Percentiles rank a stretch among this genome's conserved stretches.
Evolutionary conservation across 2,797 vertebrate genomes (phyloP).

Genomic region (Pseudochirops corinnae): DNA sequence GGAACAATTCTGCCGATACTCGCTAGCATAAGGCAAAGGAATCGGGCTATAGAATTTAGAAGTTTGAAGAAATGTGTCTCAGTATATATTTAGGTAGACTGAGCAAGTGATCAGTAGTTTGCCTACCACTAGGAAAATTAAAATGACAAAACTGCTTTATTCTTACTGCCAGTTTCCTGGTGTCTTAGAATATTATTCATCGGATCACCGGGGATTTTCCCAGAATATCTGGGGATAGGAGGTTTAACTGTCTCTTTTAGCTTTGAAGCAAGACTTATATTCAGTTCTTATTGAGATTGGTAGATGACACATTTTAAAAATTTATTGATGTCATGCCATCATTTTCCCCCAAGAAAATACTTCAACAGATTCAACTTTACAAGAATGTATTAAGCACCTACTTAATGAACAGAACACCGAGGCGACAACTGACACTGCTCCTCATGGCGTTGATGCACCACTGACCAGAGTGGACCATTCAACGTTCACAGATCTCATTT

Average conservation of each 20-base stretch:
- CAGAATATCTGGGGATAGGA: slow-evolving; percentile 13
- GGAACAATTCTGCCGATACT: background rate
- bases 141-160: slow-evolving; percentile 38
- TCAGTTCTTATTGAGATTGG: background rate
- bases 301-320: background rate
- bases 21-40: slow-evolving; percentile 15
- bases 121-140: slow-evolving; percentile 40
- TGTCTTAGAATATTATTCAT: background rate
- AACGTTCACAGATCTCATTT: background rate
- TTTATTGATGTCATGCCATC: background rate
- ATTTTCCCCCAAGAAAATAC: background rate
- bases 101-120: slow-evolving; percentile 24
- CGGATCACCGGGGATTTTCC: slow-evolving; percentile 45
- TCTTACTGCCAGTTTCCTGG: slow-evolving; percentile 47
- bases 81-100: slow-evolving; percentile 29
- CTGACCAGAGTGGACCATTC: background rate
- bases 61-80: background rate
- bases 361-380: background rate
- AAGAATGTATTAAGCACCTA: background rate
- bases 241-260: slow-evolving; percentile 7
- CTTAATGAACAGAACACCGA: background rate
- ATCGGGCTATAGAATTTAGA: slow-evolving; percentile 10
- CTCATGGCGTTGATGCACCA: background rate
- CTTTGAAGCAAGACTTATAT: background rate
- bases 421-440: background rate